Conservation (phyloP, 2,797 vertebrate genomes). For the Gephyroberyx darwinii region DNA sequence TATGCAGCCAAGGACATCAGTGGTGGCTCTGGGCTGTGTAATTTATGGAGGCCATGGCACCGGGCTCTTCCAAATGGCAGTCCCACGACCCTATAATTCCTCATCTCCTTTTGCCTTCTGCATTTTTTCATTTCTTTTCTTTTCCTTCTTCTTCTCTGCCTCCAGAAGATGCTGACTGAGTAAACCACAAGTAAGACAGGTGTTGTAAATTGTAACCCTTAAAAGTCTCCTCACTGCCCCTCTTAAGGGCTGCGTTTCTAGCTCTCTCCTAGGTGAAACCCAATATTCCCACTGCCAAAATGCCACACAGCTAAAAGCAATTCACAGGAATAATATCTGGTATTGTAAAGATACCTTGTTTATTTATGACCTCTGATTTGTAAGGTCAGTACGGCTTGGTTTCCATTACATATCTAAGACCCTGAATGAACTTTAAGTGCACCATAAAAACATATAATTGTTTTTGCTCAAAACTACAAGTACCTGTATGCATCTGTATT, state of each 20-base stretch:
- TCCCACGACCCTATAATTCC: too few species aligned
- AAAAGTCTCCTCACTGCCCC: conserved; percentile 34
- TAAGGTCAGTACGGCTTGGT: conserved; percentile 36
- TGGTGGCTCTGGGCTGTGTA: too few species aligned
- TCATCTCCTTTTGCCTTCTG: too few species aligned
- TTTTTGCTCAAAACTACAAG: background rate
- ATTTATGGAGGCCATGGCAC: too few species aligned
- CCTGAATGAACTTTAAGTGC: conserved; percentile 41
- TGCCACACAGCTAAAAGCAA: conserved; percentile 29
- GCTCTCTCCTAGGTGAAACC: conserved; percentile 74
- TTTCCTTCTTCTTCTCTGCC: conserved; percentile 33
- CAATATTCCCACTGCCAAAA: conserved; percentile 48
- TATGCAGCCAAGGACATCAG: too few species aligned
- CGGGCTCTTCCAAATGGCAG: too few species aligned
- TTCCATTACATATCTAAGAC: conserved; percentile 50
- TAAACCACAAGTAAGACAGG: conserved; percentile 68
- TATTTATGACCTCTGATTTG: too few species aligned
- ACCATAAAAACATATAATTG: conserved; percentile 27
- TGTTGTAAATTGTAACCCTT: conserved; percentile 72
- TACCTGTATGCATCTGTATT: too few species aligned
- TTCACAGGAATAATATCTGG: conserved; percentile 29
- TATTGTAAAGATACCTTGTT: conserved; percentile 59
- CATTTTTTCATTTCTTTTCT: conserved; percentile 4
- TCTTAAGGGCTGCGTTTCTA: conserved; percentile 54
- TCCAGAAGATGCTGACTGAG: conserved; percentile 46